Percentiles rank a stretch among this genome's conserved stretches.
These are phyloP conservation scores for Muscicapa adusta DNA, from an alignment of 2,113 vertebrate species.

Conservation along the genomic window DNA sequence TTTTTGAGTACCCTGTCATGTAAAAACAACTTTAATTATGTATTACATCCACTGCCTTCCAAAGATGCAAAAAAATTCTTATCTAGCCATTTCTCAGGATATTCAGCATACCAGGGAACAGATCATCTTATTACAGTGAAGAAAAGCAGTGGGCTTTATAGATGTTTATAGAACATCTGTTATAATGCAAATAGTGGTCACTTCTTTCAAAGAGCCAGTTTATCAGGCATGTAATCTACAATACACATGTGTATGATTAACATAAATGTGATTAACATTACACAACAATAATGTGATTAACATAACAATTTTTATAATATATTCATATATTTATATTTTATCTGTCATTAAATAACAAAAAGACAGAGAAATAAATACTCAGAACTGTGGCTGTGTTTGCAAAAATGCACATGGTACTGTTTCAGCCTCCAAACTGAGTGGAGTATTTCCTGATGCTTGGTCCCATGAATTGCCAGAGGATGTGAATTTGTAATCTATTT, in stretches of 20 bases:
- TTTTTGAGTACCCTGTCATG: not conserved
- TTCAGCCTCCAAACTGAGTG: not conserved
- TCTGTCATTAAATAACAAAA: not conserved
- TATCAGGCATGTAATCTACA: not conserved
- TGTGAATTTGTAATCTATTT: not conserved
- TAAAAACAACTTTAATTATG: not conserved
- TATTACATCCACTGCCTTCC: not conserved
- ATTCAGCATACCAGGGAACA: not conserved
- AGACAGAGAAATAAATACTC: not conserved
- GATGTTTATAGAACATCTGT: not conserved
- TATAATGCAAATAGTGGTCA: not conserved
- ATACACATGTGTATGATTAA: not conserved
- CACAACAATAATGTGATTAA: not conserved
- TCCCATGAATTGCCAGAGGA: not conserved
- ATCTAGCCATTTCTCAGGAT: not conserved
- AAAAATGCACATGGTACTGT: accelerated
- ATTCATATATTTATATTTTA: not conserved
- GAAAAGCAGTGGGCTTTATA: not conserved
- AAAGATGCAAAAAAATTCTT: not conserved
- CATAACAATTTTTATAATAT: not conserved
- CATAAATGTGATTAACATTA: not conserved
- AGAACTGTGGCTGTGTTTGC: not conserved
- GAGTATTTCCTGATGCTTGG: not conserved
- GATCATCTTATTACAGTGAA: not conserved
- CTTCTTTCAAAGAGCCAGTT: not conserved